Evolutionary conservation across 1,140 invertebrate genomes (phyloP).

Genomic region (Lucilia cuprina): DNA sequence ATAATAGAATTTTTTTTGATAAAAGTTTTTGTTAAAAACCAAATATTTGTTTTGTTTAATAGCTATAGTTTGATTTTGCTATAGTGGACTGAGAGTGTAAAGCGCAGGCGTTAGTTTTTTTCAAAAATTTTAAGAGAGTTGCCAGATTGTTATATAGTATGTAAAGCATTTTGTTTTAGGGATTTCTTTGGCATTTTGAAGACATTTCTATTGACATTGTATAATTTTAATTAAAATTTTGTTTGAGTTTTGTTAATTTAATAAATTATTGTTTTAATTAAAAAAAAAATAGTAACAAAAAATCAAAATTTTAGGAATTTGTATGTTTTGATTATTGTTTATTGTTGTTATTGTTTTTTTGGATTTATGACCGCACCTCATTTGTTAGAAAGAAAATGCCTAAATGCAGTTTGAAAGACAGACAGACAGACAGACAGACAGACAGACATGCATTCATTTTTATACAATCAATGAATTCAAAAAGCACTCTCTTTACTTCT

Average conservation of each 20-base stretch:
- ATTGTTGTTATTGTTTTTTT: neutral
- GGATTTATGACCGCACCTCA: conserved; percentile 19
- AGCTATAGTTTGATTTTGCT: too few relatives aligned
- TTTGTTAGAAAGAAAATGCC: neutral
- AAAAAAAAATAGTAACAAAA: neutral
- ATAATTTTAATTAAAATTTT: neutral
- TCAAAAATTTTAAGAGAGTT: too few relatives aligned
- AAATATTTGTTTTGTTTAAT: too few relatives aligned
- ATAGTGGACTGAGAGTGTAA: too few relatives aligned
- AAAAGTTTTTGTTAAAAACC: too few relatives aligned
- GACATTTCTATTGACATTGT: neutral
- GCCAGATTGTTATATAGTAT: too few relatives aligned
- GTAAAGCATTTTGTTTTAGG: too few relatives aligned
- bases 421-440: too few relatives aligned
- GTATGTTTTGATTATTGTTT: neutral
- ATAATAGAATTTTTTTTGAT: too few relatives aligned
- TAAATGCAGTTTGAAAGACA: neutral
- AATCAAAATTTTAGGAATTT: neutral
- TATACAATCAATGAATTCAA: neutral
- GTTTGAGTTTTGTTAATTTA: neutral
- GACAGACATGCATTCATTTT: neutral
- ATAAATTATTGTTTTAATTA: neutral
- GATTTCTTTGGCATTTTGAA: too few relatives aligned
- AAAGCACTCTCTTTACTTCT: neutral
- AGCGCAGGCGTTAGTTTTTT: neutral